phyloP scores from a whole-genome alignment of 2,797 vertebrate species.

The Schizopygopsis pylzovi region DNA sequence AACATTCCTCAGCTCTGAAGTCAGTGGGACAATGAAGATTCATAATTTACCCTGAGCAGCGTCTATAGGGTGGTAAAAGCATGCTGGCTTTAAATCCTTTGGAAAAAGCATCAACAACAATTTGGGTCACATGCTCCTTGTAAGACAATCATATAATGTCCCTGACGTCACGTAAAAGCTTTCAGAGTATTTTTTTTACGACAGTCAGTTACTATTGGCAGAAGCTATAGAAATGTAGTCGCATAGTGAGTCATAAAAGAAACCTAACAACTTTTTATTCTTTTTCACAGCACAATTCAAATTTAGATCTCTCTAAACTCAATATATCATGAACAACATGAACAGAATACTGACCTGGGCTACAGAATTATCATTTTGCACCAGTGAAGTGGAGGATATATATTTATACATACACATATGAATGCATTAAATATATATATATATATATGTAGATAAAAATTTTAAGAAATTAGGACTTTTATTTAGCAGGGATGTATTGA shows the following conservation, averaged over 20 bases:
- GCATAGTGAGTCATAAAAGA: neutral
- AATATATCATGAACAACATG: neutral
- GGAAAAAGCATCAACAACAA: conserved; percentile 16
- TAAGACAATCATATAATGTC: conserved; percentile 15
- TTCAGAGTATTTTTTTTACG: conserved; percentile 11
- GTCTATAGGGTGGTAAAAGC: conserved; percentile 17
- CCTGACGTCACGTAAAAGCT: conserved; percentile 31
- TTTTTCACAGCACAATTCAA: neutral
- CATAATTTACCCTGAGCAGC: conserved; percentile 19
- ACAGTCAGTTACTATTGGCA: conserved; percentile 15
- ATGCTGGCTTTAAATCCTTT: conserved; percentile 25
- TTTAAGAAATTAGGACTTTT: neutral
- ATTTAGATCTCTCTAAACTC: neutral
- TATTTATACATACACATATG: neutral
- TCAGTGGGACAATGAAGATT: conserved; percentile 55
- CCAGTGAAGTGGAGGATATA: neutral
- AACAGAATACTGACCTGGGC: neutral
- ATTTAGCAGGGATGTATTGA: neutral
- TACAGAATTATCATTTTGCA: neutral
- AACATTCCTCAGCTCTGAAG: conserved; percentile 59
- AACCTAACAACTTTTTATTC: neutral
- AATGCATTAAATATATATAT: neutral
- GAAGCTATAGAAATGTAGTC: neutral
- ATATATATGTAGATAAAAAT: neutral
- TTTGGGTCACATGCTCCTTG: conserved; percentile 7